Evolutionary conservation across 2,113 vertebrate species (phyloP).

Genomic region (Tympanuchus pallidicinctus): DNA sequence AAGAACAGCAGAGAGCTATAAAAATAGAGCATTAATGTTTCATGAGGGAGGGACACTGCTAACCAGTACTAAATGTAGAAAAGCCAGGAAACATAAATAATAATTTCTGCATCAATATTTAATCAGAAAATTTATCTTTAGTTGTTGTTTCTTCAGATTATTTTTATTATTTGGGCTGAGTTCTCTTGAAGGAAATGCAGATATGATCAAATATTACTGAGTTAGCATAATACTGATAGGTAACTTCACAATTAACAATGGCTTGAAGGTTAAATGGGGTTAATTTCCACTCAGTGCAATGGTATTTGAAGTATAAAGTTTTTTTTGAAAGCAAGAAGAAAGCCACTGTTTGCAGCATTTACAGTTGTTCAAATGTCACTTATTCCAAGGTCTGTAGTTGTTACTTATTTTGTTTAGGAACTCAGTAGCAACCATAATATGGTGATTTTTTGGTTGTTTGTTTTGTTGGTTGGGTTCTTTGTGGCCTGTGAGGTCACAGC

Average conservation of each 20-base stretch:
- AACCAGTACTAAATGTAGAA: conserved; percentile 57
- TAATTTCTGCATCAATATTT: conserved; percentile 63
- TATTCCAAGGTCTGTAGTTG: background rate
- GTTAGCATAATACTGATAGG: background rate
- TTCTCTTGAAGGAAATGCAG: background rate
- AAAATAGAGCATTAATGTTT: conserved; percentile 68
- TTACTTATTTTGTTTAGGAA: background rate
- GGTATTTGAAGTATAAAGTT: background rate
- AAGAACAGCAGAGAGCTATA: conserved; percentile 42
- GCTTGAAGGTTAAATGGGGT: conserved; percentile 18
- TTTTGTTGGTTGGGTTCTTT: background rate
- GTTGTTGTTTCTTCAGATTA: conserved; percentile 42
- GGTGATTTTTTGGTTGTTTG: background rate
- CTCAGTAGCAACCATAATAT: background rate
- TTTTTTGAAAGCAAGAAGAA: background rate
- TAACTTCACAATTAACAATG: background rate
- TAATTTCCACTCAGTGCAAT: conserved; percentile 25
- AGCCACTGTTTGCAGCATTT: background rate
- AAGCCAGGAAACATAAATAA: conserved; percentile 59
- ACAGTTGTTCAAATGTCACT: background rate
- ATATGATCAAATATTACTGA: background rate
- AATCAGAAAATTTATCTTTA: conserved; percentile 53
- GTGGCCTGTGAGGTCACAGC: background rate
- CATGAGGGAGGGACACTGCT: conserved; percentile 52
- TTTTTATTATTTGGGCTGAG: conserved; percentile 27